These are phyloP conservation scores for Diarsia mendica DNA, from an alignment of 2,888 invertebrate species.

Conservation along the genomic window DNA sequence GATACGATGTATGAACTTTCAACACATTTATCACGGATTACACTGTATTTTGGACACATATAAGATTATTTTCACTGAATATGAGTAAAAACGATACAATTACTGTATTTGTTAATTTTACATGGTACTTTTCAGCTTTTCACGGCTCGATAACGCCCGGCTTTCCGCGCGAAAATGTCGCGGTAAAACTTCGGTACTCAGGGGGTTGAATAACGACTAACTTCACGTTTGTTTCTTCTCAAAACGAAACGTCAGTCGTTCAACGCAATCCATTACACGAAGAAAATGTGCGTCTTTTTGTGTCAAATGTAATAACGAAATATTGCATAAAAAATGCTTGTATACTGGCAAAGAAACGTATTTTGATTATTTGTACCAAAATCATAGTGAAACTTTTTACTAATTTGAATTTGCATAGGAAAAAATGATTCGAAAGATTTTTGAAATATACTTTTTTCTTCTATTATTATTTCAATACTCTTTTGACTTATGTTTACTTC, in stretches of 20 bases:
- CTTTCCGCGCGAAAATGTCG: conserved; percentile 91
- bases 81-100: conserved; percentile 72
- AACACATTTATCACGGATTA: conserved; percentile 73
- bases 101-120: conserved; percentile 73
- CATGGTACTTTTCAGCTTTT: conserved; percentile 85
- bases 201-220: conserved; percentile 78
- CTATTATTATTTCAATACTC: too few relatives aligned
- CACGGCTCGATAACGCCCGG: conserved; percentile 90
- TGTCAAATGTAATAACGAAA: not conserved
- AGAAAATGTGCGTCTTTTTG: conserved; percentile 54
- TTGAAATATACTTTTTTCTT: not conserved
- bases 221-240: conserved; percentile 90
- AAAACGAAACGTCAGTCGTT: conserved; percentile 81
- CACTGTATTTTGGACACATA: conserved; percentile 71
- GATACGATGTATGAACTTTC: conserved; percentile 72
- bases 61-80: conserved; percentile 71
- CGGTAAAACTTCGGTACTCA: conserved; percentile 86
- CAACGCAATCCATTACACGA: conserved; percentile 70
- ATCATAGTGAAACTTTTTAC: fast-evolving
- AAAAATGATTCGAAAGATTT: not conserved
- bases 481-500: not conserved
- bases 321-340: not conserved
- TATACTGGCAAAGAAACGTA: not conserved
- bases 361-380: not conserved
- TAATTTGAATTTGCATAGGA: not conserved